Conservation (phyloP, 2,797 vertebrate genomes). For the Coccyzus lansbergi region DNA sequence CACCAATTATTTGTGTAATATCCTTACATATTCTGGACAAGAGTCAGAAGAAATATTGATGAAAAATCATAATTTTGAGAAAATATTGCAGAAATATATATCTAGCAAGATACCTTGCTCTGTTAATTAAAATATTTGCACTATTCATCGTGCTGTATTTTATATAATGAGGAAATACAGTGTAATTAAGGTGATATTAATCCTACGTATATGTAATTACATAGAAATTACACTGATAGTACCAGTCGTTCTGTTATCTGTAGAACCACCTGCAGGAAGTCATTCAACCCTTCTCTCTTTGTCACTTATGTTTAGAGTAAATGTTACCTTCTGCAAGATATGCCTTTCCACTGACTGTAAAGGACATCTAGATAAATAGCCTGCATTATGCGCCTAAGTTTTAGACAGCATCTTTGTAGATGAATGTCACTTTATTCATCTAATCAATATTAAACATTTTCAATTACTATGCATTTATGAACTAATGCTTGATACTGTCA, state of each 20-base stretch:
- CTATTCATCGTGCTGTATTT: neutral
- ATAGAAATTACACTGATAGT: neutral
- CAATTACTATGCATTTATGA: conserved; percentile 34
- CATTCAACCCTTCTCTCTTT: neutral
- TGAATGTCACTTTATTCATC: neutral
- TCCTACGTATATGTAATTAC: neutral
- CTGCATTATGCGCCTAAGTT: neutral
- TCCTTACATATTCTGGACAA: neutral
- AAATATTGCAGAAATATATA: neutral
- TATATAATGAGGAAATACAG: neutral
- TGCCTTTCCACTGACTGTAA: neutral
- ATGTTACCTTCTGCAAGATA: neutral
- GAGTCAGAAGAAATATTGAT: neutral
- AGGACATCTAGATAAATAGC: conserved; percentile 17
- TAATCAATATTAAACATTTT: conserved; percentile 49
- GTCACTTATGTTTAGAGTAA: neutral
- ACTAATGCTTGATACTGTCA: conserved; percentile 2
- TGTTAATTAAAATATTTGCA: neutral
- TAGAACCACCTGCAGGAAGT: neutral
- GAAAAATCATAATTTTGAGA: neutral
- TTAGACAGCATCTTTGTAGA: neutral
- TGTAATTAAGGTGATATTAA: neutral
- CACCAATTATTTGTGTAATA: neutral
- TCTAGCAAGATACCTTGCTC: neutral
- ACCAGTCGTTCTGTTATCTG: neutral